phyloP scores from a whole-genome alignment of 2,888 invertebrate species.

The Macrophya alboannulata region DNA sequence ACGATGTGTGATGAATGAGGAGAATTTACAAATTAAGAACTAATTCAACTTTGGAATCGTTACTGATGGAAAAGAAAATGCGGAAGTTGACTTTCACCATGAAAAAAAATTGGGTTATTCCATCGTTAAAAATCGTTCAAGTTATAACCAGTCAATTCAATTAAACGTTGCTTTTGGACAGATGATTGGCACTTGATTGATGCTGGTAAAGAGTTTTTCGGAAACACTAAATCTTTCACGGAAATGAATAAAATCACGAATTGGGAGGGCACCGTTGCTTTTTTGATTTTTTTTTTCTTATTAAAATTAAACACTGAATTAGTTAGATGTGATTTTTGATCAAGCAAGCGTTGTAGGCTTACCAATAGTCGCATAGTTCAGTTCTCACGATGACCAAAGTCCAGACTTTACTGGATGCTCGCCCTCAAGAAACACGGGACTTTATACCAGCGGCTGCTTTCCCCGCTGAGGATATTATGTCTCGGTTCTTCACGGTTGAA shows the following conservation, averaged over 20 bases:
- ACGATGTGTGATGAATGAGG: not conserved
- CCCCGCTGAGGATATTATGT: conserved; percentile 68
- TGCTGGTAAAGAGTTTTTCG: not conserved
- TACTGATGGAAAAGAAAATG: not conserved
- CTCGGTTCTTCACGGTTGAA: conserved; percentile 72
- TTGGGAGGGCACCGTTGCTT: not conserved
- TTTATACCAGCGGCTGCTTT: conserved; percentile 78
- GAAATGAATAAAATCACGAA: not conserved
- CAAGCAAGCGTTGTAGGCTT: conserved; percentile 64
- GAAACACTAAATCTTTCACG: not conserved
- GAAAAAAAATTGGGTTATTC: not conserved
- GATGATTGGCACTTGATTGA: not conserved
- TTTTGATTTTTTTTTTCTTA: not conserved
- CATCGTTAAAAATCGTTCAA: not conserved
- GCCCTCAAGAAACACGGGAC: conserved; percentile 74
- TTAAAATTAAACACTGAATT: not conserved
- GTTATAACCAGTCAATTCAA: too few relatives aligned
- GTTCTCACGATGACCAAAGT: conserved; percentile 63
- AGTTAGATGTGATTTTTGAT: not conserved
- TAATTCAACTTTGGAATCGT: not conserved
- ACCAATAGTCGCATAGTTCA: conserved; percentile 76
- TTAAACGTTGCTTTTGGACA: not conserved
- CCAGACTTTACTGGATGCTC: conserved; percentile 78
- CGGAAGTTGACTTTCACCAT: not conserved
- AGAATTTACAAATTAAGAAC: not conserved